Base-by-base conservation (phyloP, 2,797 vertebrate species). In the Cynopterus sphinx region DNA sequence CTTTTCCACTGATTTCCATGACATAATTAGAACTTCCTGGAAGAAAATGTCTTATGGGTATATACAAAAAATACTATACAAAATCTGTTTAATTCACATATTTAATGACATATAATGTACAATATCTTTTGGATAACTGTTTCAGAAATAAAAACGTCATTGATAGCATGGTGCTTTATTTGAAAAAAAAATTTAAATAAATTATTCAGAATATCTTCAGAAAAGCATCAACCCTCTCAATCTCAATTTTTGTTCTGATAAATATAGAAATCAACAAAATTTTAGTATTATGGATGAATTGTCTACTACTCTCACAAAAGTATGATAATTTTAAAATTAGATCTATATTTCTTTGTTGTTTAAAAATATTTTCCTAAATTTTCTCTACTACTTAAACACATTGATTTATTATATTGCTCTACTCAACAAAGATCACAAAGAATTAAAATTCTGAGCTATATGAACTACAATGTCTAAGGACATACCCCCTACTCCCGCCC, bases 11-110 rank as follows among this genome's bases (percentile, higher is more conserved):
- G 16, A 83, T 85, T 90, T 91, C 36, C 61, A 33, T 16, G 24
- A 87, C 68, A 86, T 82, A 90, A 79, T 84, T 63, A 83, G 77
- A 93, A 93, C 33, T 85, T 81, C 19, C 39, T 81, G 9, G 21
- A 91, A 59, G 1, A 94, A 90, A 84, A 83, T 33, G 11, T 21
- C 10, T 51, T 75, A 53, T 41, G 15, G 5, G 49, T 51, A 67
- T 49, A 63, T 13, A 91, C 1, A 33, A 59, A 89, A 85, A 77
- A 5, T 91, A 75, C 0, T 88, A 36, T 41, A 22, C 5, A 90
- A 94, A 91, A 65, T 2, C 28, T 55, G 17, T 68, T 39, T 33
- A 75, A 79, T 55, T 49, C 12, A 33, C 28, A 83, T 49, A 87
- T 51, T 71, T 95, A 78, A 92, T 93, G 36, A 65, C 9, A 77